Evolutionary conservation across 2,113 vertebrate species (phyloP), one percentile per base, ranked within the genome.

Genomic region (Panthera tigris): DNA sequence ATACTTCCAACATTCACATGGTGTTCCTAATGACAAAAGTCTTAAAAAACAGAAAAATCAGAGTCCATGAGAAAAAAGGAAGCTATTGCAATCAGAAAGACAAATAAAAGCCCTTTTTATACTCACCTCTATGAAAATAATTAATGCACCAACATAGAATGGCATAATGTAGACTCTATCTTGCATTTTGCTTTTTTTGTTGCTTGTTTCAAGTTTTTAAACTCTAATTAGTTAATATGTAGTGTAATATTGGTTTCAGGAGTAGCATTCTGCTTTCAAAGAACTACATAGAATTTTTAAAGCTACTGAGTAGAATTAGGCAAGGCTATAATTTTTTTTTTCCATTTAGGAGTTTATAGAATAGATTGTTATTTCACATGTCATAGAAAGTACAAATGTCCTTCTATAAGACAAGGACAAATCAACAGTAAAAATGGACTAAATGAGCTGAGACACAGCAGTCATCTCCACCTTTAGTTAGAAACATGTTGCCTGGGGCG

Each of bases 301-400:
- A 63, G 78, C 13, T 68, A 31, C 19, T 87, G 10, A 55, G 23
- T 13, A 48, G 50, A 81, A 86, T 79, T 69, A 41, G 57, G 48
- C 21, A 94, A 82, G 33, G 25, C 33, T 52, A 25, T 92, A 33
- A 33, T 36, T 63, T 83, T 33, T 90, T 94, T 13, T 71, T 92
- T 71, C 68, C 36, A 83, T 63, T 65, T 88, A 85, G n/a, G 9
- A 27, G 36, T 95, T 89, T 94, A 50, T n/a, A 95, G 50, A 81
- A 69, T 69, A 83, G 33, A 33, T 89, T 93, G 63, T 84, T 45
- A 87, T 84, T 96, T 95, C 27, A 48, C 79, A 78, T 85, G 23
- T 36, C 90, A 80, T 65, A 81, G 92, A 84, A 95, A 96, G 7
- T 50, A n/a, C 68, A 86, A 19, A 12, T n/a, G 45, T 78, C 57